Evolutionary conservation across 2,797 vertebrate species (phyloP).

Genomic region (Sparus aurata): DNA sequence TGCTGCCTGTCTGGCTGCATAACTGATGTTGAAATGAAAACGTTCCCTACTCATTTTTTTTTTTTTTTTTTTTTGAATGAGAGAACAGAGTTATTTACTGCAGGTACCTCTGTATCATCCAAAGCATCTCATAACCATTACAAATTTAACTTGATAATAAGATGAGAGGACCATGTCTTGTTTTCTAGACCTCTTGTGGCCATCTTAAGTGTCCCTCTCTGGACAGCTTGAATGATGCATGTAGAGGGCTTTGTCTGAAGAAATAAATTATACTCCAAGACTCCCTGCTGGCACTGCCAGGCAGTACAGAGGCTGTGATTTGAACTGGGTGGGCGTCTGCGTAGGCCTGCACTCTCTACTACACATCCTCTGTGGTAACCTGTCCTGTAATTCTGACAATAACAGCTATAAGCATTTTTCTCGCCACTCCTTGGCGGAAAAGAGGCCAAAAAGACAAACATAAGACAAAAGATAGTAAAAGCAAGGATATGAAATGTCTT

Average conservation of each 20-base stretch:
- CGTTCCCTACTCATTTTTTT: background rate
- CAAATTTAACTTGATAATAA: conserved; percentile 10
- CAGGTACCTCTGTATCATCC: background rate
- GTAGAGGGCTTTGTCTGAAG: conserved; percentile 42
- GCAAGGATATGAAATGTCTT: background rate
- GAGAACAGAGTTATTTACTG: background rate
- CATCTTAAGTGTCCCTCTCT: conserved; percentile 51
- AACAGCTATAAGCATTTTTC: conserved; percentile 53
- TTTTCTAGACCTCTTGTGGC: conserved; percentile 42
- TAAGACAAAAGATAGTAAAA: background rate
- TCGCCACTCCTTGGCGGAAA: conserved; percentile 46
- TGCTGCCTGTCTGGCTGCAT: conserved; percentile 3
- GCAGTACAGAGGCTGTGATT: conserved; percentile 59
- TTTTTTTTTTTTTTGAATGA: background rate
- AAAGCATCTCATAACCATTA: conserved; percentile 11
- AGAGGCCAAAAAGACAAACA: conserved; percentile 8
- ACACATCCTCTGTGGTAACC: conserved; percentile 74
- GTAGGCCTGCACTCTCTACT: conserved; percentile 46
- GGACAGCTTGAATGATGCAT: conserved; percentile 46
- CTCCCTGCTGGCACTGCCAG: conserved; percentile 63
- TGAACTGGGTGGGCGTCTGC: conserved; percentile 64
- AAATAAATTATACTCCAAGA: conserved; percentile 63
- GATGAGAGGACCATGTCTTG: background rate
- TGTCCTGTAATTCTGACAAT: conserved; percentile 75
- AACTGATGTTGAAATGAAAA: background rate